These are phyloP conservation scores for Aplochiton taeniatus DNA, from an alignment of 2,797 vertebrate genomes.

Conservation along the genomic window DNA sequence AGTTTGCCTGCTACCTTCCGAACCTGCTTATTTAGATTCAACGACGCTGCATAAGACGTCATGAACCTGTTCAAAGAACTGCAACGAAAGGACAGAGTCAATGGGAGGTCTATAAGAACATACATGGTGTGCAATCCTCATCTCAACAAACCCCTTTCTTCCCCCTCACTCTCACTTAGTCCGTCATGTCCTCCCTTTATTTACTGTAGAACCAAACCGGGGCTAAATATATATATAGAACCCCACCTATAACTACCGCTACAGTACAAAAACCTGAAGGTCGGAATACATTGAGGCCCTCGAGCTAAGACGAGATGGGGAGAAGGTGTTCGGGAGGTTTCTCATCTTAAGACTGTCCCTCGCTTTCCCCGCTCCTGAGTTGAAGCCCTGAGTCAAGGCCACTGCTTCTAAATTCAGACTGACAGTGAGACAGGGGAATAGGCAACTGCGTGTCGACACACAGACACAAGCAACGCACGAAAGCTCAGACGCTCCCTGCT, in stretches of 20 bases:
- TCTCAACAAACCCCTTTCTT: too few relatives aligned
- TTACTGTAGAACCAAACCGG: conserved; percentile 33
- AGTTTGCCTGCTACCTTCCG: conserved; percentile 51
- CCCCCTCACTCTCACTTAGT: conserved; percentile 1
- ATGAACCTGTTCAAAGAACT: conserved; percentile 26
- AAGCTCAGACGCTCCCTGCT: conserved; percentile 9
- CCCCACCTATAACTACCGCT: conserved; percentile 57
- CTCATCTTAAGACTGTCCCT: conserved; percentile 62
- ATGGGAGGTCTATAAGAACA: conserved; percentile 26
- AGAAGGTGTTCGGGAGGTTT: conserved; percentile 19
- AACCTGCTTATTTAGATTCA: conserved; percentile 71
- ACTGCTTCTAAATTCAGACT: conserved; percentile 53
- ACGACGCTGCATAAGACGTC: conserved; percentile 22
- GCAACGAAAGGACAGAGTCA: conserved; percentile 1
- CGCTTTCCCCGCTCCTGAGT: conserved; percentile 67
- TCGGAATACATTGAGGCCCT: conserved; percentile 62
- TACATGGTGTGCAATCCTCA: conserved; percentile 12
- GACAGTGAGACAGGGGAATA: conserved; percentile 64
- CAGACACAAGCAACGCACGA: conserved; percentile 14
- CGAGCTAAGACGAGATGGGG: conserved; percentile 54
- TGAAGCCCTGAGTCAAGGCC: conserved; percentile 47
- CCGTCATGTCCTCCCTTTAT: conserved; percentile 36
- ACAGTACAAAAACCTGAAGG: conserved; percentile 64
- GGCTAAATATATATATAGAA: conserved; percentile 49
- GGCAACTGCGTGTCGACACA: conserved; percentile 50